Evolutionary conservation across 2,113 vertebrate species (phyloP), one percentile per base, ranked within the genome.

Genomic region (Epinephelus moara): DNA sequence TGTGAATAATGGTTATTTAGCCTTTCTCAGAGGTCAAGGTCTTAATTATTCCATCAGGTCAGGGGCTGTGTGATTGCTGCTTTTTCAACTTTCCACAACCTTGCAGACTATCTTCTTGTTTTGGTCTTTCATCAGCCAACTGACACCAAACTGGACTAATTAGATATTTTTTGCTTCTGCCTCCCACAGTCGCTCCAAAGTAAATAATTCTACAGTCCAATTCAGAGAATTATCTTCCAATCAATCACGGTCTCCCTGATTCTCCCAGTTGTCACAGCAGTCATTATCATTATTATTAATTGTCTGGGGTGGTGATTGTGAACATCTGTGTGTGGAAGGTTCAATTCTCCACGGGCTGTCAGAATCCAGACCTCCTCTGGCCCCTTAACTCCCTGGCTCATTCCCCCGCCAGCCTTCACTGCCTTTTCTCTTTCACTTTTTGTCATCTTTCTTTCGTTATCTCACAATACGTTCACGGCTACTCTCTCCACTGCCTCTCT

Each of bases 261-360:
- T 76, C 70, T 85, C 70, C 47, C 59, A 80, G 40, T 80, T 87
- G 78, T 85, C 89, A 82, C 50, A 19, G 70, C 49, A 27, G 57
- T 77, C 82, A 74, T 90, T 62, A 74, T 88, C 82, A 80, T 78
- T 85, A 80, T 79, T 86, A 87, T 90, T 82, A 85, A 89, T 86
- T 82, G 75, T 88, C 82, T 80, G 63, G 73, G 68, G 62, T 68
- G 64, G 73, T 90, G 86, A 93, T 90, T 81, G 84, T 80, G 86
- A 94, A 93, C 94, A 94, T 94, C 91, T 95, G 94, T 91, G 85
- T 83, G 80, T 74, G 85, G 93, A 90, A 93, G 87, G 85, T 69
- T 86, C 81, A 49, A 62, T 90, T 87, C 88, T 89, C 84, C 62
- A 57, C 77, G 74, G 69, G 47, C 87, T 87, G 64, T 89, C 55